Evolutionary conservation across 2,797 vertebrate species (phyloP).

Genomic region (Podarcis siculus): DNA sequence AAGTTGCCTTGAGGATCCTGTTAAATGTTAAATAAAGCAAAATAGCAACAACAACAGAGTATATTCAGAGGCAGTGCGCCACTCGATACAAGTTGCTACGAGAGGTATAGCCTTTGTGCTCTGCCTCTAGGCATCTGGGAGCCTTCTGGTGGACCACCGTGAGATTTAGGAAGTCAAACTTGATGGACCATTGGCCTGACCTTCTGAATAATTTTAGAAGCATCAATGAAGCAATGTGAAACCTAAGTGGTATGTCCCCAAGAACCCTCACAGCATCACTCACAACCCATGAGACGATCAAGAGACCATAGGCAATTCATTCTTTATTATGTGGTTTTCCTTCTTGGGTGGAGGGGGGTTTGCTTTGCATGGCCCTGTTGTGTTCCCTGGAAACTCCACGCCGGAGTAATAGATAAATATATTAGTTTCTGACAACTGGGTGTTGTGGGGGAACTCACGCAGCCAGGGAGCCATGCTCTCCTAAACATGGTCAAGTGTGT

Average conservation of each 20-base stretch:
- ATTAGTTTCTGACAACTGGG: background rate
- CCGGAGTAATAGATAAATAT: background rate
- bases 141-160: background rate
- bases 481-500: constrained; percentile 2
- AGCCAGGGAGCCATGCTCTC: background rate
- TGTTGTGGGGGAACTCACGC: too few relatives aligned
- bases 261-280: background rate
- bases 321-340: background rate
- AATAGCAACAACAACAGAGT: too few relatives aligned
- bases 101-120: too few relatives aligned
- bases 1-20: background rate
- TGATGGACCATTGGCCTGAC: background rate
- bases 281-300: background rate
- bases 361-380: background rate
- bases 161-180: background rate
- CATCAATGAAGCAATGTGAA: background rate
- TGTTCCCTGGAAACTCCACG: background rate
- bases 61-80: background rate
- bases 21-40: background rate
- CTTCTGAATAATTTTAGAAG: background rate
- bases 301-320: background rate
- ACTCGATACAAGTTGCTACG: background rate
- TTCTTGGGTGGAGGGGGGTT: background rate
- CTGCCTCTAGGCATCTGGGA: too few relatives aligned
- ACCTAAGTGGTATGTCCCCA: background rate